Percentiles rank a stretch among this genome's conserved stretches.
Evolutionary conservation across 2,797 vertebrate species (phyloP).

Genomic region (Clarias fuscus): DNA sequence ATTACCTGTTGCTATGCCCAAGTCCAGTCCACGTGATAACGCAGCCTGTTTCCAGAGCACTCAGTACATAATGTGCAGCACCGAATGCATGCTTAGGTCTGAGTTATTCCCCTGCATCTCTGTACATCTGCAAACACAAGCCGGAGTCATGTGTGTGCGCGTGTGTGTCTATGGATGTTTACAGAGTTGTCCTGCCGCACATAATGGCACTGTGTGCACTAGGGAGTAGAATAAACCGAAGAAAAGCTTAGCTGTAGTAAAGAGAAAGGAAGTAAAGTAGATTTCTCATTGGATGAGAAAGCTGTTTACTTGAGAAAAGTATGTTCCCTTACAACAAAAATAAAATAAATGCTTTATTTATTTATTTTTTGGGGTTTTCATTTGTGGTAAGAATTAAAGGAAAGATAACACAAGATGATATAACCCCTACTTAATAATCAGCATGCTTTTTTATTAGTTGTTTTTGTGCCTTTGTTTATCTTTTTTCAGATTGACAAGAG

Average conservation of each 20-base stretch:
- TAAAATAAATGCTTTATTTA: neutral
- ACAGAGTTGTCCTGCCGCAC: neutral
- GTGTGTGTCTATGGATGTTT: neutral
- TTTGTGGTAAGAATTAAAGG: neutral
- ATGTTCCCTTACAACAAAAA: neutral
- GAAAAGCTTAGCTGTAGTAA: neutral
- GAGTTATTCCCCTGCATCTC: neutral
- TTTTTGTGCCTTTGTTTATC: neutral
- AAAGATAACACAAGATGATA: neutral
- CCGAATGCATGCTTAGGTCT: neutral
- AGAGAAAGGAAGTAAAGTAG: neutral
- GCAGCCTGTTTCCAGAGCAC: neutral
- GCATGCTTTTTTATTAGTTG: neutral
- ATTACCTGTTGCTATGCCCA: neutral
- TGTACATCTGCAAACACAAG: neutral
- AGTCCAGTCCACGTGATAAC: neutral
- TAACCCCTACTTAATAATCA: neutral
- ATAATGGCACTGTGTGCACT: neutral
- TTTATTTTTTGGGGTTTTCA: neutral
- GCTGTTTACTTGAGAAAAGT: neutral
- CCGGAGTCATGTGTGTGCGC: neutral
- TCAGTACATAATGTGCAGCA: neutral
- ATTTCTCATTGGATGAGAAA: neutral
- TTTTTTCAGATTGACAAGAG: neutral
- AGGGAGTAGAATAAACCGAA: neutral